Conservation (phyloP, 2,888 invertebrate genomes). For the Sympetrum striolatum region DNA sequence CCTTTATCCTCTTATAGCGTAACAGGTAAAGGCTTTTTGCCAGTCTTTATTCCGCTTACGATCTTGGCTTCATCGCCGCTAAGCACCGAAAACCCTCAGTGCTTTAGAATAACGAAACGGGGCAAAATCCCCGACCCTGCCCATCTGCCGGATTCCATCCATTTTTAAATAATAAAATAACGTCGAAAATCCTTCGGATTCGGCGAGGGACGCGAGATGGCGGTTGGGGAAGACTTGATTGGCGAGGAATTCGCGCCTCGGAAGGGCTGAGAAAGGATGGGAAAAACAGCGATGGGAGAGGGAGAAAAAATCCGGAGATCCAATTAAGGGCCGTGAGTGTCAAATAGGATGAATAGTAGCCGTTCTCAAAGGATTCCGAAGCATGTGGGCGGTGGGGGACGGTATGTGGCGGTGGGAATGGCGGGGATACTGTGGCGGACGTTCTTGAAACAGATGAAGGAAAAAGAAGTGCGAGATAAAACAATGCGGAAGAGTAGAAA, state of each 20-base stretch:
- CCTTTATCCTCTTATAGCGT: no score
- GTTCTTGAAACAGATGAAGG: not conserved
- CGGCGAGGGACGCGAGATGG: not conserved
- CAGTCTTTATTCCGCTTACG: no score
- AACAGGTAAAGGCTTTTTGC: no score
- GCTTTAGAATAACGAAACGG: no score
- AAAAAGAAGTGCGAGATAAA: no score
- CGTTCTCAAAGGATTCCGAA: not conserved
- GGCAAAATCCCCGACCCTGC: not conserved
- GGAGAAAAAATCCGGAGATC: slow-evolving; percentile 1
- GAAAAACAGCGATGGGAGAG: not conserved
- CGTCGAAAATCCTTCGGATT: not conserved
- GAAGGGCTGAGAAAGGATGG: not conserved
- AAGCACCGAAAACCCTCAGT: no score
- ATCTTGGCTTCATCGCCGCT: no score
- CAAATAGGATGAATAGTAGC: slow-evolving; percentile 30
- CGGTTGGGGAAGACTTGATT: slow-evolving; percentile 6
- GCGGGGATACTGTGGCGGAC: not conserved
- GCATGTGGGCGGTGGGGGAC: not conserved
- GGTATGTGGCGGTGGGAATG: not conserved
- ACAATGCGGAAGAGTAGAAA: no score
- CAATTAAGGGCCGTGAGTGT: slow-evolving; percentile 28
- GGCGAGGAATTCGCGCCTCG: not conserved
- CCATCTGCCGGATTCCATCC: not conserved
- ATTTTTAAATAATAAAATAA: not conserved